These are phyloP conservation scores for Blastobasis adustella DNA, from an alignment of 2,888 invertebrate genomes.

Conservation along the genomic window DNA sequence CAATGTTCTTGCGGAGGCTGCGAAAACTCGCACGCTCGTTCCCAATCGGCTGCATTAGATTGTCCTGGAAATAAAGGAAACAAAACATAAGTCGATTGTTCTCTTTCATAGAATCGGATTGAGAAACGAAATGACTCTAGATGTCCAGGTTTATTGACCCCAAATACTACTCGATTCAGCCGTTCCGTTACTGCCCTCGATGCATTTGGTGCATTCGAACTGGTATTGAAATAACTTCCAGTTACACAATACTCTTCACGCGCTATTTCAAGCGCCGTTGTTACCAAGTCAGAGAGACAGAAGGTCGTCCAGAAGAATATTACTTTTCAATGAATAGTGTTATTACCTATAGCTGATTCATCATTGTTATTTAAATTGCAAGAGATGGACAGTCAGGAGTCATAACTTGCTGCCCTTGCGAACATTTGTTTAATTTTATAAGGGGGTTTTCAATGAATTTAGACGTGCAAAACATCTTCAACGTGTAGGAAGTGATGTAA, in stretches of 20 bases:
- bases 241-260: conserved; percentile 43
- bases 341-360: conserved; percentile 12
- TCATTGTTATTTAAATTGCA: conserved; percentile 3
- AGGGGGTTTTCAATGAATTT: conserved; percentile 3
- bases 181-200: conserved; percentile 46
- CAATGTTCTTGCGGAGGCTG: conserved; percentile 89
- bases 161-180: conserved; percentile 34
- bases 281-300: conserved; percentile 32
- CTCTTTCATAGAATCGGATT: not conserved
- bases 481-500: conserved; percentile 53
- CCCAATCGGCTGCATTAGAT: conserved; percentile 81
- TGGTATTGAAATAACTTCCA: conserved; percentile 35
- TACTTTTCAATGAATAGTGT: conserved; percentile 24
- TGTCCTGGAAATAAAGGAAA: conserved; percentile 79
- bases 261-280: conserved; percentile 46
- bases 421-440: not conserved
- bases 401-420: not conserved
- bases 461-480: conserved; percentile 23
- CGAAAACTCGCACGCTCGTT: conserved; percentile 86
- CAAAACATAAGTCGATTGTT: conserved; percentile 21
- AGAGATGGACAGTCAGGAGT: not conserved
- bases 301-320: conserved; percentile 30
- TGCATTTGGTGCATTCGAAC: conserved; percentile 45
- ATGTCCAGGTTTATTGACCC: conserved; percentile 36
- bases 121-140: not conserved